phyloP scores from a whole-genome alignment of 2,797 vertebrate genomes.

The Prunella strophiata region DNA sequence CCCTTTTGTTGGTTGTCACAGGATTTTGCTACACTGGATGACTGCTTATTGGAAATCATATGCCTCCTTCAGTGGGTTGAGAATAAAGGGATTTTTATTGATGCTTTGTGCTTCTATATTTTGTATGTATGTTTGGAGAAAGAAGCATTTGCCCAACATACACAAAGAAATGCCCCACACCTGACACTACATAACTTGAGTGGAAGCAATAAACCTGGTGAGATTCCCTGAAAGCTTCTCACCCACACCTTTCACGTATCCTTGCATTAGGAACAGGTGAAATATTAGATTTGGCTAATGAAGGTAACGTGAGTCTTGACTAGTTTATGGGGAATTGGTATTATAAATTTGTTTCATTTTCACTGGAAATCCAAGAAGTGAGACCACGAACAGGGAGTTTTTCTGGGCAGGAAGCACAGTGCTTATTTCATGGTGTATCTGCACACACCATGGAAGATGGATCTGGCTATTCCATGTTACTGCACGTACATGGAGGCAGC shows the following conservation, averaged over 20 bases:
- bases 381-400: background rate
- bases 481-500: rapidly evolving
- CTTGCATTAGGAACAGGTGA: background rate
- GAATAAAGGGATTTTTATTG: background rate
- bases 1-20: slow-evolving; percentile 26
- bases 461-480: background rate
- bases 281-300: background rate
- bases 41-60: slow-evolving; percentile 12
- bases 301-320: background rate
- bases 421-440: background rate
- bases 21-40: background rate
- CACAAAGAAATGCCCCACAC: background rate
- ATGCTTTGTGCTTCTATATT: background rate
- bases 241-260: rapidly evolving
- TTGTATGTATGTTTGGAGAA: background rate
- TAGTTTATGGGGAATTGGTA: background rate
- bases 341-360: background rate
- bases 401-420: background rate
- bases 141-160: background rate
- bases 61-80: background rate
- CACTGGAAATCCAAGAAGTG: background rate
- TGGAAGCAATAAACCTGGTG: background rate
- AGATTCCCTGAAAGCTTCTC: background rate
- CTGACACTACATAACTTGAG: background rate
- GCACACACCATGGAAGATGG: background rate